Conservation (phyloP, 1,140 invertebrate genomes). For the Mercenaria mercenaria region DNA sequence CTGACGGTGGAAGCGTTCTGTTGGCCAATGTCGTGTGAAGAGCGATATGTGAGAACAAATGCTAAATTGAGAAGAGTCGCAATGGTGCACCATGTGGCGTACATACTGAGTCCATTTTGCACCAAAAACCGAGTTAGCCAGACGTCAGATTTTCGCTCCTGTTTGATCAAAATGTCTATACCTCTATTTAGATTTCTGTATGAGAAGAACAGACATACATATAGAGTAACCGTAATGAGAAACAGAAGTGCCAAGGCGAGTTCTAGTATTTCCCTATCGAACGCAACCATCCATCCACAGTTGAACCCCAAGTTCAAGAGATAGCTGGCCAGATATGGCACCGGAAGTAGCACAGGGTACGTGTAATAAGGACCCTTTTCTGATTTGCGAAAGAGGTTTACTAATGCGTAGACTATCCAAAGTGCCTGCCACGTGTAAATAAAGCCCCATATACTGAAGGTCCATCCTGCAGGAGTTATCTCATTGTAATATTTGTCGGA, state of each 20-base stretch:
- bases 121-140: conserved; percentile 83
- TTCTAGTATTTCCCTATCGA: conserved; percentile 76
- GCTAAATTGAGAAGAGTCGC: conserved; percentile 81
- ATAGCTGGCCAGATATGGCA: conserved; percentile 71
- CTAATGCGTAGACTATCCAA: conserved; percentile 79
- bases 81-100: conserved; percentile 82
- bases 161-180: conserved; percentile 52
- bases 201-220: conserved; percentile 73
- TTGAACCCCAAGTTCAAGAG: conserved; percentile 74
- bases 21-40: conserved; percentile 33
- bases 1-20: conserved; percentile 71
- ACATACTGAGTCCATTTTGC: conserved; percentile 83
- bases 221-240: conserved; percentile 76
- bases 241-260: conserved; percentile 65
- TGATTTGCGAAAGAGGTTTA: conserved; percentile 75
- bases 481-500: conserved; percentile 76
- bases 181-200: conserved; percentile 68
- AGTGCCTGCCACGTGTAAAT: conserved; percentile 82
- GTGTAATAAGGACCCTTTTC: conserved; percentile 51
- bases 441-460: conserved; percentile 83
- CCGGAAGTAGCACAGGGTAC: conserved; percentile 72
- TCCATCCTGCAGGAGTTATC: conserved; percentile 81
- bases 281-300: conserved; percentile 82
- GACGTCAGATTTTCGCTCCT: conserved; percentile 68
- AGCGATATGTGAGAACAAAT: conserved; percentile 73